Base-by-base conservation (phyloP, 2,797 vertebrate species). In the Streptopelia turtur region DNA sequence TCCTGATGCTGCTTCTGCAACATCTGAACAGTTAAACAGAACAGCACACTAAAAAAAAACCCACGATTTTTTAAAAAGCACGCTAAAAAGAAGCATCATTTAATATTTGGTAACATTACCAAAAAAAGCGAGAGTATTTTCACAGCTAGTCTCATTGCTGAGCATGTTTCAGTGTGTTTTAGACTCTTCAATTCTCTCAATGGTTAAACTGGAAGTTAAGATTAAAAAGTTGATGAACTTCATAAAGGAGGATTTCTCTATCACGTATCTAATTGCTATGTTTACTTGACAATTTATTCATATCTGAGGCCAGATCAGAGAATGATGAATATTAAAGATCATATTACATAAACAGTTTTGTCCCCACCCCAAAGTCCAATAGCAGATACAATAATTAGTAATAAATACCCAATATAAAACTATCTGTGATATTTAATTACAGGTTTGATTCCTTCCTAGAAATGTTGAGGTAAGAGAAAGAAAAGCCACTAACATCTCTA, bases 121-220 rank as follows among this genome's bases (percentile, higher is more conserved):
- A 91, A 94, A 96, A 92, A 94, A 88, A 74, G 50, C 11, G 0
- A 87, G 82, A 93, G 79, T 35, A 88, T 60, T 96, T 95, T 94
- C 87, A 97, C 87, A 87, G 89, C 37, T 92, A 94, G 78, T 55
- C 78, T 94, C 81, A 92, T n/a, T 85, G 90, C 82, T 92, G 72
- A 93, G 85, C 82, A 71, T 59, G 75, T 82, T 82, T 95, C 89
- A 90, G 28, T 87, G 79, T 79, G 78, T 82, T 96, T 94, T 92
- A 94, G 69, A 95, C 49, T 87, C 89, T 90, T 92, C 65, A 86
- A 10, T 92, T 95, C 87, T 89, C 83, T 91, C 87, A 91, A n/a
- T 60, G 69, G 79, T 81, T 92, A 94, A 95, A 93, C 78, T 93
- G 81, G 86, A 96, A 93, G 84, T 91, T 96, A 93, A 92, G 94